These are phyloP conservation scores for Scopus umbretta DNA, from an alignment of 2,113 vertebrate species.

Conservation along the genomic window DNA sequence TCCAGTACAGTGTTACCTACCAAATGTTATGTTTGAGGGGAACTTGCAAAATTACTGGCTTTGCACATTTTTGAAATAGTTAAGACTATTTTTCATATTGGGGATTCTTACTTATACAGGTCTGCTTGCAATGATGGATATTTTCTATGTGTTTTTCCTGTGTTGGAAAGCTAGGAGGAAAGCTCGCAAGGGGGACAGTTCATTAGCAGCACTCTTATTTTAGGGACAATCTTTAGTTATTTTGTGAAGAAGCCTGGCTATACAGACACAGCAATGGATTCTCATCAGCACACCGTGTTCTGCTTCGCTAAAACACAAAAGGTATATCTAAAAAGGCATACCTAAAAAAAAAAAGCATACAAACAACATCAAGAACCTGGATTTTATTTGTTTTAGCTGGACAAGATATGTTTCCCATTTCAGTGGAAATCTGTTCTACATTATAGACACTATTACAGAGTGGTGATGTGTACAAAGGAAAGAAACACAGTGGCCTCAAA, in stretches of 20 bases:
- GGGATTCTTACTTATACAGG: not conserved
- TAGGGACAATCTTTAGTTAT: not conserved
- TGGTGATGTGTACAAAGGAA: not conserved
- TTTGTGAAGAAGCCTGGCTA: not conserved
- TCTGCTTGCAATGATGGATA: not conserved
- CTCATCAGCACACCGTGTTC: not conserved
- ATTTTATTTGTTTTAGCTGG: not conserved
- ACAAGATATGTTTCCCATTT: not conserved
- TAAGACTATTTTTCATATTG: not conserved
- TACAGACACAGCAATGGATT: not conserved
- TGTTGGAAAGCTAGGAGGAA: not conserved
- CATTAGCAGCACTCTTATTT: not conserved
- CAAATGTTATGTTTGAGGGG: not conserved
- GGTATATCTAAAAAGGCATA: not conserved
- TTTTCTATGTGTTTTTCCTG: not conserved
- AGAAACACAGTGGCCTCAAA: not conserved
- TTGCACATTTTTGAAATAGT: not conserved
- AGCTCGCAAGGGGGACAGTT: not conserved
- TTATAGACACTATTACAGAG: not conserved
- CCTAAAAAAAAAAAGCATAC: not conserved
- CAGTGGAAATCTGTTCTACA: not conserved
- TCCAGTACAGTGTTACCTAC: not conserved
- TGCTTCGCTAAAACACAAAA: not conserved
- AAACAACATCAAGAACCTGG: not conserved
- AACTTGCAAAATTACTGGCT: not conserved